These are phyloP conservation scores for Amblyteles armatorius DNA, from an alignment of 2,888 invertebrate species.

Conservation along the genomic window DNA sequence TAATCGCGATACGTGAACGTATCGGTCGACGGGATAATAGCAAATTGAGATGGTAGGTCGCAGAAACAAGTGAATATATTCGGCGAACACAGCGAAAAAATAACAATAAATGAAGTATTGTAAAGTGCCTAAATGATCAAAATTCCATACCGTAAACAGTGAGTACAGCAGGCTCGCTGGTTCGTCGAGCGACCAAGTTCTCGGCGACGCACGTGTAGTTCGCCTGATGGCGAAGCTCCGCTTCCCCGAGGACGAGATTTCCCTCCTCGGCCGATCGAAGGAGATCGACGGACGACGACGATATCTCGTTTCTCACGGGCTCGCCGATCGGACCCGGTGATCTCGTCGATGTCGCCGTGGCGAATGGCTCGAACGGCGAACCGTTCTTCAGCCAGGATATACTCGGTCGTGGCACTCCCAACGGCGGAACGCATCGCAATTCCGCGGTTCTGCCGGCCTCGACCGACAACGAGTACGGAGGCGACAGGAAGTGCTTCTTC, in stretches of 20 bases:
- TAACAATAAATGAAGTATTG: too few species aligned
- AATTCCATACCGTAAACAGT: conserved; percentile 92
- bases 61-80: too few species aligned
- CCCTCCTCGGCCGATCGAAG: conserved; percentile 90
- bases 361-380: conserved; percentile 89
- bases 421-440: conserved; percentile 93
- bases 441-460: conserved; percentile 93
- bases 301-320: conserved; percentile 72
- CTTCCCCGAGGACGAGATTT: conserved; percentile 93
- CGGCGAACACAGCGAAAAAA: too few species aligned
- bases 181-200: conserved; percentile 93
- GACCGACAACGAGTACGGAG: conserved; percentile 91
- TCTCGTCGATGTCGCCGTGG: conserved; percentile 77
- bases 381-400: conserved; percentile 94
- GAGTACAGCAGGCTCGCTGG: conserved; percentile 93
- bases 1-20: too few species aligned
- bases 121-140: too few species aligned
- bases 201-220: conserved; percentile 98
- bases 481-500: conserved; percentile 93
- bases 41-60: too few species aligned
- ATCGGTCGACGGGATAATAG: too few species aligned
- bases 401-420: conserved; percentile 93
- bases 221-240: conserved; percentile 91
- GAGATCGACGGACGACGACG: conserved; percentile 85
- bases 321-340: conserved; percentile 52